phyloP scores from a whole-genome alignment of 2,888 invertebrate species.

The Thera obeliscata region DNA sequence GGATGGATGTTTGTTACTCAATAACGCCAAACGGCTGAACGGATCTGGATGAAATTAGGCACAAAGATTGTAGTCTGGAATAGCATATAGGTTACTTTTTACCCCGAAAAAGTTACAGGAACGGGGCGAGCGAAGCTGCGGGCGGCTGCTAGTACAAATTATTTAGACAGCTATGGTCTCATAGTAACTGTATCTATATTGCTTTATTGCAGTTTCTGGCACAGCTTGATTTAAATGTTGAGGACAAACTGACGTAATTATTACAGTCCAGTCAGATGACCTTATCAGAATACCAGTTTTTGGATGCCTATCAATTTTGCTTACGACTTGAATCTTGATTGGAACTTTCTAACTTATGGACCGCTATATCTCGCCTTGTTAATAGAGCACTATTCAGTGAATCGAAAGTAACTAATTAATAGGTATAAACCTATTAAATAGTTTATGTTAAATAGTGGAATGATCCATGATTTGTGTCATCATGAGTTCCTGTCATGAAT shows the following conservation, averaged over 20 bases:
- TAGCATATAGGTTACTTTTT: too few species aligned
- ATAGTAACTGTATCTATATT: slow-evolving; percentile 9
- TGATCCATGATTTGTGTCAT: not conserved
- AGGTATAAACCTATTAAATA: too few species aligned
- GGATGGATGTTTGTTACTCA: too few species aligned
- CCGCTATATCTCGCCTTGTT: not conserved
- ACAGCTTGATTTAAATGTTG: slow-evolving; percentile 50
- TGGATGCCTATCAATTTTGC: slow-evolving; percentile 14
- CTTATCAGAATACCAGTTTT: slow-evolving; percentile 30
- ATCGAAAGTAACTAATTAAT: too few species aligned
- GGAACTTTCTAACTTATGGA: slow-evolving; percentile 22
- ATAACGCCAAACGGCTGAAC: too few species aligned
- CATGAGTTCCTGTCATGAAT: too few species aligned
- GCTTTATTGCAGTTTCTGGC: slow-evolving; percentile 49
- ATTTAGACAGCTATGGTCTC: slow-evolving; percentile 6
- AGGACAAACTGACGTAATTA: slow-evolving; percentile 45
- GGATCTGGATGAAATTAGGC: too few species aligned
- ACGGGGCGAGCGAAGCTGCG: too few species aligned
- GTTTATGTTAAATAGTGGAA: too few species aligned
- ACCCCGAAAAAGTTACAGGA: too few species aligned
- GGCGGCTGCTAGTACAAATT: not conserved
- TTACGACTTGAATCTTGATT: slow-evolving; percentile 14
- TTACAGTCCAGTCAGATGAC: slow-evolving; percentile 26
- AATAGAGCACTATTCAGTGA: not conserved
- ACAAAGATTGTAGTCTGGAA: too few species aligned